Evolutionary conservation across 2,797 vertebrate species (phyloP).

Genomic region (Emydoidea blandingii): DNA sequence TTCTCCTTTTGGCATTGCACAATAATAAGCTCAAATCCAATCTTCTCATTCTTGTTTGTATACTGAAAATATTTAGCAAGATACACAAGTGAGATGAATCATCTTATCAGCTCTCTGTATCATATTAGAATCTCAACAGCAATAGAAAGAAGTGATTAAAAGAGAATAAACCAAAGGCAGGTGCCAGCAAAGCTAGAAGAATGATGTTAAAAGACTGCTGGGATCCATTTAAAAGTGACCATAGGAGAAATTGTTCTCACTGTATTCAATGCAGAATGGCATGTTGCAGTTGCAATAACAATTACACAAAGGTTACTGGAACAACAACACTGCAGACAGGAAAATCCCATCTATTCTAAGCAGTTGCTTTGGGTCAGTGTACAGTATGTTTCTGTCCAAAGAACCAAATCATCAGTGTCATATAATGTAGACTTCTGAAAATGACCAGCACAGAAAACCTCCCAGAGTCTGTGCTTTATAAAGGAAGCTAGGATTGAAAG

Average conservation of each 20-base stretch:
- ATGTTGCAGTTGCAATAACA: not conserved
- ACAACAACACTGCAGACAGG: not conserved
- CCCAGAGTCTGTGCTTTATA: not conserved
- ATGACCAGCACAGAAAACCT: not conserved
- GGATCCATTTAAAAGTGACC: not conserved
- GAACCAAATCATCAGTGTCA: not conserved
- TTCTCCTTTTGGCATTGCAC: not conserved
- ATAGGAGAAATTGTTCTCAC: not conserved
- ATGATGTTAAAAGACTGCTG: not conserved
- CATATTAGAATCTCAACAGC: not conserved
- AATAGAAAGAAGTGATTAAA: not conserved
- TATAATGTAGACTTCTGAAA: not conserved
- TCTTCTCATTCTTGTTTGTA: not conserved
- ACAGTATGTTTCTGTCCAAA: not conserved
- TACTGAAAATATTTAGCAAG: not conserved
- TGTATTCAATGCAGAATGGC: not conserved
- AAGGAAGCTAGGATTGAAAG: not conserved
- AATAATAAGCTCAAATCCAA: not conserved
- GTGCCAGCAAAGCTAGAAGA: not conserved
- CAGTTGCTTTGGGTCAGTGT: not conserved
- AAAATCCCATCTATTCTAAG: not conserved
- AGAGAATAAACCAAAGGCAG: not conserved
- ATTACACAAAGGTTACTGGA: not conserved
- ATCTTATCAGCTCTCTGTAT: not conserved
- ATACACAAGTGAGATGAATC: not conserved